Evolutionary conservation across 2,113 vertebrate genomes (phyloP).

Genomic region (Gavia stellata): DNA sequence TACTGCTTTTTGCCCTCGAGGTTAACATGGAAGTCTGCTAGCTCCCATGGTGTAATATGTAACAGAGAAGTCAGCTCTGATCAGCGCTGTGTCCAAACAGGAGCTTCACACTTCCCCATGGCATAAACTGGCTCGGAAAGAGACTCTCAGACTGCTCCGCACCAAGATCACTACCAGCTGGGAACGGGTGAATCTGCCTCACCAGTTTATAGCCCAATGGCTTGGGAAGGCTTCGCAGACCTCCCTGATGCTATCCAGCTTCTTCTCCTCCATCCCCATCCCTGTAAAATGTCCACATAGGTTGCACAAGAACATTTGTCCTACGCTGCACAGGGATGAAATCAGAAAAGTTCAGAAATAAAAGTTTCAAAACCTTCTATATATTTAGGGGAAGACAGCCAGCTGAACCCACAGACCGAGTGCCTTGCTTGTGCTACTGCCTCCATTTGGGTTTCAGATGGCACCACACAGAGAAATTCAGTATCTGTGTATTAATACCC

Average conservation of each 20-base stretch:
- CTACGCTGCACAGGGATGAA: background rate
- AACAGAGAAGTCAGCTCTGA: background rate
- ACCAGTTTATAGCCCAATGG: background rate
- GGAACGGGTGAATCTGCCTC: background rate
- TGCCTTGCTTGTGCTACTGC: background rate
- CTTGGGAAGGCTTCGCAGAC: background rate
- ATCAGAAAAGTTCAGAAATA: background rate
- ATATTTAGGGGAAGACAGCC: background rate
- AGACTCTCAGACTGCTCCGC: background rate
- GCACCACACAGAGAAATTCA: background rate
- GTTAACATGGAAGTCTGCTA: background rate
- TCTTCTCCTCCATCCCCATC: background rate
- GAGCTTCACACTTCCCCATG: background rate
- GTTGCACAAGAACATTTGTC: background rate
- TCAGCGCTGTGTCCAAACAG: background rate
- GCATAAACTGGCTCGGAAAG: background rate
- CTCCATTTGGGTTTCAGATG: background rate
- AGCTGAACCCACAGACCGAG: background rate
- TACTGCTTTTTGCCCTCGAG: background rate
- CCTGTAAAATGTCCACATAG: background rate
- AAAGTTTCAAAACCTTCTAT: background rate
- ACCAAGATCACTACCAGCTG: background rate
- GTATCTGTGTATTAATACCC: background rate
- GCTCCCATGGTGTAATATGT: background rate
- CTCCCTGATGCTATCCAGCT: background rate